phyloP scores from a whole-genome alignment of 2,113 vertebrate species.

The Empidonax alnorum region DNA sequence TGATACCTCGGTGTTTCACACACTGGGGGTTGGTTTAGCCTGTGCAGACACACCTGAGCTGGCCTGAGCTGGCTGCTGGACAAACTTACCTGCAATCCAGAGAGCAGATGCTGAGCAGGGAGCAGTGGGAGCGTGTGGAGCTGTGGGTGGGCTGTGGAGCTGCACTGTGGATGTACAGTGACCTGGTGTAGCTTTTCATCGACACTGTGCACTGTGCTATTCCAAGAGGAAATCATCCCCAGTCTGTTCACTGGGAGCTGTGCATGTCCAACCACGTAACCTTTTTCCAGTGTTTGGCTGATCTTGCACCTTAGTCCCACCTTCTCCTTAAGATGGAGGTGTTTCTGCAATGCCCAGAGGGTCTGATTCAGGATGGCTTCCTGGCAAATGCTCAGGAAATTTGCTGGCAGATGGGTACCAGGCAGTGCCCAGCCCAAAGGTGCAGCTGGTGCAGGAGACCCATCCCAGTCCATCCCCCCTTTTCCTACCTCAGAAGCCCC shows the following conservation, averaged over 20 bases:
- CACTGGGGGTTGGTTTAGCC: neutral
- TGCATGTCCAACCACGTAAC: accelerated
- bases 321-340: neutral
- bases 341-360: neutral
- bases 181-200: accelerated
- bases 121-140: accelerated
- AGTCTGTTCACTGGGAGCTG: accelerated
- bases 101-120: neutral
- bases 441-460: neutral
- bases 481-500: neutral
- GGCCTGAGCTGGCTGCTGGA: neutral
- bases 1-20: neutral
- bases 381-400: neutral
- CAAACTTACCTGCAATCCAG: neutral
- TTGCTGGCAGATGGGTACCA: neutral
- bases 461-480: neutral
- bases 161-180: neutral
- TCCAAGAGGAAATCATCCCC: neutral
- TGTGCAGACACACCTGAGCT: neutral
- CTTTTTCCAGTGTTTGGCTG: neutral
- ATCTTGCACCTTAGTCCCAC: neutral
- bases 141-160: neutral
- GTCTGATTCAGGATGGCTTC: neutral
- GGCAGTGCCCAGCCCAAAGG: neutral
- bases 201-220: neutral